Conservation (phyloP, 2,888 invertebrate genomes). For the Cryptus armator region DNA sequence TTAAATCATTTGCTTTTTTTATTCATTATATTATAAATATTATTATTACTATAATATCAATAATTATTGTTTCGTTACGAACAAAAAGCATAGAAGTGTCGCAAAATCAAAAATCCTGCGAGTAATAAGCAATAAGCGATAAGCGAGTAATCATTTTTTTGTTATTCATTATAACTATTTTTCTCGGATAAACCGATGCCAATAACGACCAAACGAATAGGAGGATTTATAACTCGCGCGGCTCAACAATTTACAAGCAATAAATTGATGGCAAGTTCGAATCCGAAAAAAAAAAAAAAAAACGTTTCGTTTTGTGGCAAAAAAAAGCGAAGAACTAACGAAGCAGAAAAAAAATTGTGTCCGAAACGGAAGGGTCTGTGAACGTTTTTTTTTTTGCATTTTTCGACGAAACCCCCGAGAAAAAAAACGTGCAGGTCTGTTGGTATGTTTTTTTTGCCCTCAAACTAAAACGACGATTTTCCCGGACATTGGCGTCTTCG, state of each 20-base stretch:
- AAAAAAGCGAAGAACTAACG: constrained; percentile 63
- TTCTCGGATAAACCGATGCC: not conserved
- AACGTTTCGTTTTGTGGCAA: constrained; percentile 48
- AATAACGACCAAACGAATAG: not conserved
- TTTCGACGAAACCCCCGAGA: constrained; percentile 23
- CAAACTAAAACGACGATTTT: constrained; percentile 45
- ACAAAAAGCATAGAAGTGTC: no score
- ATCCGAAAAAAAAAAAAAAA: not conserved
- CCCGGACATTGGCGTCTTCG: constrained; percentile 61
- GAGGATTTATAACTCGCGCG: constrained; percentile 59
- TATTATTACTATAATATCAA: no score
- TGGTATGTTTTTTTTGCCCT: constrained; percentile 55
- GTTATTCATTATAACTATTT: not conserved
- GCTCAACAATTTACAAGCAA: constrained; percentile 59
- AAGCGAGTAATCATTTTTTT: no score
- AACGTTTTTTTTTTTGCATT: constrained; percentile 47
- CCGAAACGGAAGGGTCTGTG: constrained; percentile 21
- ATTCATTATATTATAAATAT: no score
- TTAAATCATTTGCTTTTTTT: no score
- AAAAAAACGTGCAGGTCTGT: constrained; percentile 50
- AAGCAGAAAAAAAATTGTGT: constrained; percentile 44
- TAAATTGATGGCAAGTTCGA: constrained; percentile 69
- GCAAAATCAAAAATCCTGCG: no score
- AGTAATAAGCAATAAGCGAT: no score
- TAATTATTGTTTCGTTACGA: no score